A percentile compares a stretch with the other conserved stretches of the same genome.
Evolutionary conservation across 2,113 vertebrate species (phyloP).

Genomic region (Lepisosteus oculatus): DNA sequence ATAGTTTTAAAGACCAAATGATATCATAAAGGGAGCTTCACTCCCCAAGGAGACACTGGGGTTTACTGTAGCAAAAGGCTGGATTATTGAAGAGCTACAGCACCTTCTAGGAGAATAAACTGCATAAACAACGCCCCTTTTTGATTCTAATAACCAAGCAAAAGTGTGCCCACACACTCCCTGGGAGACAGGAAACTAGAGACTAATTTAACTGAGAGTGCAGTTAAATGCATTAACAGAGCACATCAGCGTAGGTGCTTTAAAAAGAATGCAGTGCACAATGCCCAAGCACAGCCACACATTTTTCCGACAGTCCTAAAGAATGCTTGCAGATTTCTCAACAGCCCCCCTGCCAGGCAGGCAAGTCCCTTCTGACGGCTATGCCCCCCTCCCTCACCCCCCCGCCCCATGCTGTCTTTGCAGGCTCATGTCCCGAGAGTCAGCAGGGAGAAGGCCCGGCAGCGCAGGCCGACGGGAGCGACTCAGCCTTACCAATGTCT

Average conservation of each 20-base stretch:
- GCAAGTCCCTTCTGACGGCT: background rate
- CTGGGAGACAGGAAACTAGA: no score
- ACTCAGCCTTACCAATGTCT: constrained; percentile 92
- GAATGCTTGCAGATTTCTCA: background rate
- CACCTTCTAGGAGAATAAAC: no score
- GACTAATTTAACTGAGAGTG: no score
- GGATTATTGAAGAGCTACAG: no score
- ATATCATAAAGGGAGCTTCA: no score
- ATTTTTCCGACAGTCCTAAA: background rate
- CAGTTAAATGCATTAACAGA: no score
- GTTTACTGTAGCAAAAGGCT: no score
- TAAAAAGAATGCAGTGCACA: background rate
- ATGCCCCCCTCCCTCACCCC: background rate
- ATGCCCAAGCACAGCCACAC: background rate
- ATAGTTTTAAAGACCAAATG: no score
- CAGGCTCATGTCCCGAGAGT: constrained; percentile 91
- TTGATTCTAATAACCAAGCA: no score
- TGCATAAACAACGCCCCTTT: no score
- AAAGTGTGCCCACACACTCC: no score
- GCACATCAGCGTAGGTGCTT: background rate
- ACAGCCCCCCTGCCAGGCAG: background rate
- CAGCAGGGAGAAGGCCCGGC: constrained; percentile 82
- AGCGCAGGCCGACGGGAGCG: constrained; percentile 84
- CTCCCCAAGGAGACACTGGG: no score
- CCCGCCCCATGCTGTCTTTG: constrained; percentile 36